A percentile compares a stretch with the other conserved stretches of the same genome.
These are phyloP conservation scores for Caenorhabditis uteleia DNA, from an alignment of 2,888 invertebrate species.

Conservation along the genomic window DNA sequence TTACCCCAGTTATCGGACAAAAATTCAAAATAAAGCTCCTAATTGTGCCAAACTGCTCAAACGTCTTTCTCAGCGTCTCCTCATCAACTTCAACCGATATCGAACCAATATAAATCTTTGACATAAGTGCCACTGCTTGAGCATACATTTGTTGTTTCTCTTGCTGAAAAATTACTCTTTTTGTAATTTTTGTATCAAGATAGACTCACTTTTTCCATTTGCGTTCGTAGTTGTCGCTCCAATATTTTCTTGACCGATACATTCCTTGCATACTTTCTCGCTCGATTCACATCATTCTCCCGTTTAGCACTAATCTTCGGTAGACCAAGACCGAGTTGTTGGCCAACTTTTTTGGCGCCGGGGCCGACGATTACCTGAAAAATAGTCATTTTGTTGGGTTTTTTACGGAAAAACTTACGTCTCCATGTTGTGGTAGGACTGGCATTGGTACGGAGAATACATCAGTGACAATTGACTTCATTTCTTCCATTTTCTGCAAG, in stretches of 20 bases:
- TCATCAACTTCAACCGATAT: conserved; percentile 99
- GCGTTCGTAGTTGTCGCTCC: conserved; percentile 97
- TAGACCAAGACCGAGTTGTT: conserved; percentile 84
- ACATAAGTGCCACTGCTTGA: conserved; percentile 84
- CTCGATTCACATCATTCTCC: conserved; percentile 87
- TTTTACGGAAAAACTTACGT: conserved; percentile 39
- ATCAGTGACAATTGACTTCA: conserved; percentile 3
- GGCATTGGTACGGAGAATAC: conserved; percentile 60
- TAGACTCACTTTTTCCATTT: conserved; percentile 82
- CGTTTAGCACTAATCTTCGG: conserved; percentile 87
- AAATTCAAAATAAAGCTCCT: conserved; percentile 99
- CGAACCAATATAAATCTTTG: conserved; percentile 97
- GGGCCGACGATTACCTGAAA: conserved; percentile 76
- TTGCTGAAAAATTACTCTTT: conserved; percentile 76
- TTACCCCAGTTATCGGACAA: conserved; percentile 85
- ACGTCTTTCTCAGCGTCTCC: conserved; percentile 94
- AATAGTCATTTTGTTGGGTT: conserved; percentile 10
- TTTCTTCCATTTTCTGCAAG: neutral
- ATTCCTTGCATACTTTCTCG: conserved; percentile 98
- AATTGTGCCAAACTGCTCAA: conserved; percentile 96
- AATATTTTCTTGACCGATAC: conserved; percentile 98
- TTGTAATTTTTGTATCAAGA: neutral
- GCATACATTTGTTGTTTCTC: conserved; percentile 84
- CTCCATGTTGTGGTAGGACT: conserved; percentile 61
- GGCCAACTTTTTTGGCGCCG: conserved; percentile 83